These are phyloP conservation scores for Egretta garzetta DNA, from an alignment of 2,113 vertebrate species.

Conservation along the genomic window DNA sequence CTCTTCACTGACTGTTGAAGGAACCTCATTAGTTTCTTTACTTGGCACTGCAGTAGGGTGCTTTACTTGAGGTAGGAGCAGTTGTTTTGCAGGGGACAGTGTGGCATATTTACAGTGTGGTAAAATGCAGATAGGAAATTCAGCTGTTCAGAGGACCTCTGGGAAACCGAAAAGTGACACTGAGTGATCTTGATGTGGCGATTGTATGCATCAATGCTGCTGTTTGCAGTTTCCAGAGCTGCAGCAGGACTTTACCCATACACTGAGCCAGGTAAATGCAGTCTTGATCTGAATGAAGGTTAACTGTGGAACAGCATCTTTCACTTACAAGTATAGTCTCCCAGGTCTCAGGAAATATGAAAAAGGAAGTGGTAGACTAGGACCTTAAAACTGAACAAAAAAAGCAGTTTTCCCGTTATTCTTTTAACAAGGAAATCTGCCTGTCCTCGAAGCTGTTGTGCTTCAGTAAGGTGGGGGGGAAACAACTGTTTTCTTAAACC, in stretches of 20 bases:
- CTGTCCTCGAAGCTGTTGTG: not conserved
- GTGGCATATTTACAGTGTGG: not conserved
- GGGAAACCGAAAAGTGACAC: not conserved
- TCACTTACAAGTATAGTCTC: not conserved
- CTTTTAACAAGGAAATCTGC: not conserved
- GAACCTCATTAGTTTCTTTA: not conserved
- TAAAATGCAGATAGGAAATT: not conserved
- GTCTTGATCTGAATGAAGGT: not conserved
- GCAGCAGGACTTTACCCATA: not conserved
- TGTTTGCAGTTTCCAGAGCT: not conserved
- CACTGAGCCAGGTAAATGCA: not conserved
- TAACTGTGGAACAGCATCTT: not conserved
- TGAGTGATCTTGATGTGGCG: not conserved
- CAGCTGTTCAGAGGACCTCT: not conserved
- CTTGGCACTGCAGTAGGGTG: not conserved
- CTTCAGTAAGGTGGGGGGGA: not conserved
- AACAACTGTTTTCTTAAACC: not conserved
- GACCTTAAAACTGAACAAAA: not conserved
- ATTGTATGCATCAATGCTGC: accelerated
- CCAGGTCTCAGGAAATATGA: not conserved
- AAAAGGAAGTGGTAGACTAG: not conserved
- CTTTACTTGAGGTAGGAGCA: not conserved
- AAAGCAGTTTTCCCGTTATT: not conserved
- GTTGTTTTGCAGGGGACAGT: not conserved
- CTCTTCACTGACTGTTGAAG: not conserved